Evolutionary conservation across 1,140 invertebrate species (phyloP), one percentile per base, ranked within the genome.

Genomic region (Camponotus vicinus): DNA sequence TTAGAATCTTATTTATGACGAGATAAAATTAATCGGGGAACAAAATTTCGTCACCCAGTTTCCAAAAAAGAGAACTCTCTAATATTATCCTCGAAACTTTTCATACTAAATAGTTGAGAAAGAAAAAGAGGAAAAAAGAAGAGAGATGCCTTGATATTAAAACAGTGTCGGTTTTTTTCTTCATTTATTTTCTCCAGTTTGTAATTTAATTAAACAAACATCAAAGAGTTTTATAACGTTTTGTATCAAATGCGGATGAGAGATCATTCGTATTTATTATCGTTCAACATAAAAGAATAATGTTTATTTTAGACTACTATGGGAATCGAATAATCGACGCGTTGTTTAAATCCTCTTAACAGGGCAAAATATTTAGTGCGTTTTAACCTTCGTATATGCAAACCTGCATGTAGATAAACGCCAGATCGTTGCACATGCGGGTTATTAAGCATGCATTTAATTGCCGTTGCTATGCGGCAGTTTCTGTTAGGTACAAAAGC

Each of bases 381-480:
- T 64, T 78, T 66, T 34, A 78, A 66, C n/a, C 42, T 32, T 18
- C 11, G 42, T n/a, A n/a, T 21, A 7, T 37, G 40, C 32, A 5
- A 18, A 69, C 11, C 27, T 40, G 49, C 55, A n/a, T 42, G 21
- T 55, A 57, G 66, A 80, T 32, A 61, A 59, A 45, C n/a, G 7
- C 18, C 21, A n/a, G 66, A 57, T 70, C n/a, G 63, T 67, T 18
- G 13, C 57, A 59, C 52, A 61, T 34, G 32, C 55, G 69, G 69
- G 69, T 63, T 82, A 83, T 83, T 61, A 75, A 80, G 32, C 79
- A 40, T 40, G n/a, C 63, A 21, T 15, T 75, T 73, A 73, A 83
- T 83, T 63, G 69, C 40, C 66, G 21, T 59, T 42, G 34, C 78
- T n/a, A 27, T 57, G 40, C 71, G 32, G 13, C 69, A 45, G 55